Conservation (phyloP, 2,797 vertebrate species). For the Bucorvus abyssinicus region DNA sequence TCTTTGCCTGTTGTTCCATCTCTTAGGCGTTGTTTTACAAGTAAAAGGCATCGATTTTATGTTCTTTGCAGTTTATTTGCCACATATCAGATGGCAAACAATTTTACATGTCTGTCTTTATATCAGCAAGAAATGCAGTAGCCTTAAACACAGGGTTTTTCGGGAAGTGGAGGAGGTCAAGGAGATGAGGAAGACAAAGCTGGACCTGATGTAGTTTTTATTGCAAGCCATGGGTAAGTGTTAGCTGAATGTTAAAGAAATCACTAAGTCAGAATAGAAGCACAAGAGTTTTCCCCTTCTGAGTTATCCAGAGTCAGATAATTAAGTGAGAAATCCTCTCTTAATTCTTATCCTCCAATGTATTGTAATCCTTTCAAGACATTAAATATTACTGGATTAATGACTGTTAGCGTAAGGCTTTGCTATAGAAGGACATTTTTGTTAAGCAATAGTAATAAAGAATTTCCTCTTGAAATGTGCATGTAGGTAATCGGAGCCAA, state of each 20-base stretch:
- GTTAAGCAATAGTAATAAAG: not conserved
- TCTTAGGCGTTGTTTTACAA: not conserved
- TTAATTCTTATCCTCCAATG: conserved; percentile 15
- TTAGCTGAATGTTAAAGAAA: not conserved
- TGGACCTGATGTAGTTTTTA: not conserved
- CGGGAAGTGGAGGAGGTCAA: not conserved
- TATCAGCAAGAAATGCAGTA: not conserved
- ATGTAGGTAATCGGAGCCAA: not conserved
- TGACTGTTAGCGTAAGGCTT: not conserved
- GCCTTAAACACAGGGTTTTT: not conserved
- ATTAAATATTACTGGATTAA: conserved; percentile 25
- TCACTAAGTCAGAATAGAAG: not conserved
- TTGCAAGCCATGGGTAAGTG: not conserved
- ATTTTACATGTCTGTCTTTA: not conserved
- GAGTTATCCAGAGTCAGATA: not conserved
- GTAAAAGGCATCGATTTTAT: not conserved
- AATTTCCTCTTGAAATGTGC: not conserved
- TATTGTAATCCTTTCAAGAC: conserved; percentile 6
- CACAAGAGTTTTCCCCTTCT: not conserved
- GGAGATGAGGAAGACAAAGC: not conserved
- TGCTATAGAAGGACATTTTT: not conserved
- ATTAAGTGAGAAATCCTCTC: conserved; percentile 32
- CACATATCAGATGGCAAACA: accelerated
- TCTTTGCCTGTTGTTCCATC: not conserved
- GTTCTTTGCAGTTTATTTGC: not conserved